Base-by-base conservation (phyloP, 2,888 invertebrate species). In the Tinea pellionella region DNA sequence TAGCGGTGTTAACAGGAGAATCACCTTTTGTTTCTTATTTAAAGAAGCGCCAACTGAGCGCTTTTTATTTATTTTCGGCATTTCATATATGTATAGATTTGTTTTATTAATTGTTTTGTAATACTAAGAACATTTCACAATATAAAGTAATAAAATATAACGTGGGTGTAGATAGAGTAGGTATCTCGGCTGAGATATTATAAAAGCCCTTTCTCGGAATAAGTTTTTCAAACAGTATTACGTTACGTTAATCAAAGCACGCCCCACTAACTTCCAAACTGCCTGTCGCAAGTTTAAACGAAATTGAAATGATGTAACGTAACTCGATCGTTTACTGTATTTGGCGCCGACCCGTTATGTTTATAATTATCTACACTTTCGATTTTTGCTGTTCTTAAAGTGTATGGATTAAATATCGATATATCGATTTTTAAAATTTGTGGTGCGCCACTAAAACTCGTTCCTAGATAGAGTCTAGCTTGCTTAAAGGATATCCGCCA, bases 231-330 rank as follows among this genome's bases (percentile, higher is more conserved):
- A 37, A 37, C 6, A 24, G 24, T 24, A 24, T 24, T 37, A 37
- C 37, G 37, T 37, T 37, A 9, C 9, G 37, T 12, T 37, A 37
- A n/a, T 9, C 37, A 24, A 24, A 24, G 6, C 24, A 24, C 24
- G 24, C 24, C 24, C 24, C 24, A 24, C 24, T 68, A 66, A 67
- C 76, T 76, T 77, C 74, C 73, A 66, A 70, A 65, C 64, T n/a
- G 42, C 62, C 47, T 15, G 64, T 65, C 63, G 63, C 59, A 37
- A 60, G 62, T 61, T 63, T 67, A 69, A 74, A 69, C 69, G 70
- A 71, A 73, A 75, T 69, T 67, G 62, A 57, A 60, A 16, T 78
- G 74, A 73, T 63, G 68, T 69, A 77, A 79, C 64, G 61, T 60
- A 47, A 60, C 61, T 61, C 62, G 47, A 61, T 63, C 63, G 64